Evolutionary conservation across 2,888 invertebrate genomes (phyloP).

Genomic region (Ctenicera cuprea): DNA sequence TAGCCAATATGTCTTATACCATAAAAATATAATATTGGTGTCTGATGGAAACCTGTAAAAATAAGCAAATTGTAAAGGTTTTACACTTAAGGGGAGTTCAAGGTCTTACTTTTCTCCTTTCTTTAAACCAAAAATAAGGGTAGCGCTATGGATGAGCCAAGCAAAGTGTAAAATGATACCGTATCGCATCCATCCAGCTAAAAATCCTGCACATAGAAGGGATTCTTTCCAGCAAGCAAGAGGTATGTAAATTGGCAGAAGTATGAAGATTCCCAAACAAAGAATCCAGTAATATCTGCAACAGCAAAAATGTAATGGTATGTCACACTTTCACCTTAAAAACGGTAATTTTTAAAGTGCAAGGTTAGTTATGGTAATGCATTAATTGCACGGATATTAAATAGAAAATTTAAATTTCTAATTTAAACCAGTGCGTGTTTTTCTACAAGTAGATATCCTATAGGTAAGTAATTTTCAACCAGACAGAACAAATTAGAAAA

Average conservation of each 20-base stretch:
- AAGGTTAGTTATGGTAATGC: too few relatives aligned
- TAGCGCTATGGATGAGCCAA: constrained; percentile 85
- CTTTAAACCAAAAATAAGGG: constrained; percentile 83
- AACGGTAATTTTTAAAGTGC: too few relatives aligned
- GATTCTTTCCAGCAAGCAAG: constrained; percentile 87
- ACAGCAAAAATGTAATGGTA: constrained; percentile 46
- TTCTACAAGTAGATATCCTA: too few relatives aligned
- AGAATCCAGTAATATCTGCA: constrained; percentile 82
- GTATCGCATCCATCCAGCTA: constrained; percentile 83
- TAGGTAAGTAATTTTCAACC: neutral
- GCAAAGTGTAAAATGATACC: constrained; percentile 79
- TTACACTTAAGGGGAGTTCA: neutral
- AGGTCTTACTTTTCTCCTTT: constrained; percentile 80
- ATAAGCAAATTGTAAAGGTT: neutral
- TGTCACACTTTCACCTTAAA: too few relatives aligned
- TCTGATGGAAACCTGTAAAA: constrained; percentile 79
- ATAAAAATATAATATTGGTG: constrained; percentile 84
- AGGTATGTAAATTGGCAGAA: constrained; percentile 86
- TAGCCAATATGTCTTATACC: constrained; percentile 86
- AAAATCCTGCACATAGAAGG: constrained; percentile 77
- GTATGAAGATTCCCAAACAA: constrained; percentile 78
- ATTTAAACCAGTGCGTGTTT: too few relatives aligned
- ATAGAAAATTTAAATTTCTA: too few relatives aligned
- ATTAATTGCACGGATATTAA: neutral
- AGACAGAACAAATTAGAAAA: neutral